Percentiles rank a stretch among this genome's conserved stretches.
Conservation (phyloP, 1,140 invertebrate species). For the Drosophila subpulchrella region DNA sequence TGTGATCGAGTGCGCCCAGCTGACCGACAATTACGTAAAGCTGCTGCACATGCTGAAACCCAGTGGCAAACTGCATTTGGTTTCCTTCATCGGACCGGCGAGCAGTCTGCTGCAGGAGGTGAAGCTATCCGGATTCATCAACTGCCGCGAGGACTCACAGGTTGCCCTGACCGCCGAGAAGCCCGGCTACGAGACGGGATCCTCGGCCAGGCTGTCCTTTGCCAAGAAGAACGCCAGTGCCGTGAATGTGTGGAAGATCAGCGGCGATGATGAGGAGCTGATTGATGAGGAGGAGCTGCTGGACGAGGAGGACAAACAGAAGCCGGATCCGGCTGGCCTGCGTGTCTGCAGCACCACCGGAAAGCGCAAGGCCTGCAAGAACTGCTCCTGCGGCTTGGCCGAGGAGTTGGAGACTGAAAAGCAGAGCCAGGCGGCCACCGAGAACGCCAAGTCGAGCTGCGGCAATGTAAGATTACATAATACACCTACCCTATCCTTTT, state of each 20-base stretch:
- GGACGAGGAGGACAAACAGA: slow-evolving; percentile 94
- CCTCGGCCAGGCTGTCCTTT: slow-evolving; percentile 85
- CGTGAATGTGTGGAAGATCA: slow-evolving; percentile 85
- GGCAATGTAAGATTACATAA: slow-evolving; percentile 92
- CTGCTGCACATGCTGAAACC: slow-evolving; percentile 87
- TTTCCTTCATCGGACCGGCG: slow-evolving; percentile 80
- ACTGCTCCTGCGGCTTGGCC: slow-evolving; percentile 98
- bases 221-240: slow-evolving; percentile 58
- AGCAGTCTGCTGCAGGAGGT: slow-evolving; percentile 85
- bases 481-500: neutral
- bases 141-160: slow-evolving; percentile 84
- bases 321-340: slow-evolving; percentile 92
- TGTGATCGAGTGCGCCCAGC: slow-evolving; percentile 86
- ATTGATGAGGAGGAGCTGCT: slow-evolving; percentile 95
- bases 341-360: slow-evolving; percentile 95
- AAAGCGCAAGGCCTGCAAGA: slow-evolving; percentile 98
- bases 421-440: slow-evolving; percentile 77
- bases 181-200: slow-evolving; percentile 89
- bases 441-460: slow-evolving; percentile 95
- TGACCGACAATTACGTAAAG: slow-evolving; percentile 85
- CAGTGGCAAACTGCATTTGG: slow-evolving; percentile 85
- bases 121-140: slow-evolving; percentile 88
- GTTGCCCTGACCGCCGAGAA: slow-evolving; percentile 86
- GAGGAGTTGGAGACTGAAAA: slow-evolving; percentile 92
- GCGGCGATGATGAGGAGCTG: slow-evolving; percentile 89